phyloP scores from a whole-genome alignment of 2,113 vertebrate species.

The Anguilla rostrata region DNA sequence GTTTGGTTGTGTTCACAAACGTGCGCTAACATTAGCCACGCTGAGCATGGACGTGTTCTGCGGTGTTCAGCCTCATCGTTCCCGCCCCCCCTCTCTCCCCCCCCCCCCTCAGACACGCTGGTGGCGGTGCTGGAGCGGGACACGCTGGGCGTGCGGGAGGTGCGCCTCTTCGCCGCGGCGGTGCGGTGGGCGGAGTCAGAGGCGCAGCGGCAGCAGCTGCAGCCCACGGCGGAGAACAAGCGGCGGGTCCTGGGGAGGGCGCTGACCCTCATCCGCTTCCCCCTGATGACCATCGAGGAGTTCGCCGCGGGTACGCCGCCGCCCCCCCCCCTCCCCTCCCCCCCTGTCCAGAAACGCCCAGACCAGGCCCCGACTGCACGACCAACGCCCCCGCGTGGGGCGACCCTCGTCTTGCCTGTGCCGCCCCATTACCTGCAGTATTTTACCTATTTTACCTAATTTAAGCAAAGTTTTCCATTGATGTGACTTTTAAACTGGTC shows the following conservation, averaged over 20 bases:
- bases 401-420: no score
- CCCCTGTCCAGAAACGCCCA: background rate
- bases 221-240: slow-evolving; percentile 89
- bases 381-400: no score
- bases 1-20: no score
- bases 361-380: no score
- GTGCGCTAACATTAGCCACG: no score
- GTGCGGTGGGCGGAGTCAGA: slow-evolving; percentile 94
- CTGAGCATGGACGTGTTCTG: no score
- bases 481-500: no score
- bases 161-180: slow-evolving; percentile 86
- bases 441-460: no score
- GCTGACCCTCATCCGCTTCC: slow-evolving; percentile 92
- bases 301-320: slow-evolving; percentile 86
- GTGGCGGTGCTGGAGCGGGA: slow-evolving; percentile 93
- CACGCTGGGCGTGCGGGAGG: slow-evolving; percentile 90
- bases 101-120: slow-evolving; percentile 79
- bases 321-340: no score
- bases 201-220: slow-evolving; percentile 90
- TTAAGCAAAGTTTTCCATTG: no score
- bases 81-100: background rate
- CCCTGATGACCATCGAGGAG: slow-evolving; percentile 97
- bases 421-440: no score
- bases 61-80: no score
- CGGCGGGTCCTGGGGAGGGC: slow-evolving; percentile 89